Conservation (phyloP, 1,140 invertebrate genomes). For the Episyrphus balteatus region DNA sequence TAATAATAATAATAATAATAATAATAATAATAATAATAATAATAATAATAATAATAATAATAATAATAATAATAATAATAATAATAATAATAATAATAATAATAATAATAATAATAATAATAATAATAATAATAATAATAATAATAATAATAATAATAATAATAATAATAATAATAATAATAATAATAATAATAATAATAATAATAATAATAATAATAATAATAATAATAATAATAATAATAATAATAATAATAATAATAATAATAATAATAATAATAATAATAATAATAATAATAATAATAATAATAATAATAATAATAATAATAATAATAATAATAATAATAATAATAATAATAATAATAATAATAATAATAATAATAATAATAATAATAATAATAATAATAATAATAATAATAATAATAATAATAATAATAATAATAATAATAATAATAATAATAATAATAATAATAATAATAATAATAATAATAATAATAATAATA, state of each 20-base stretch:
- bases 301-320: too few species aligned
- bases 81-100: not conserved
- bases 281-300: too few species aligned
- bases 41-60: not conserved
- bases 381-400: too few species aligned
- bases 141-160: not conserved
- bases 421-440: too few species aligned
- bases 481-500: too few species aligned
- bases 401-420: too few species aligned
- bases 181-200: not conserved
- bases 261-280: too few species aligned
- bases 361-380: too few species aligned
- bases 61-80: not conserved
- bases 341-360: too few species aligned
- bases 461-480: too few species aligned
- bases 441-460: too few species aligned
- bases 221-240: not conserved
- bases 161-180: not conserved
- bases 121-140: not conserved
- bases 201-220: not conserved
- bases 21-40: not conserved
- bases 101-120: not conserved
- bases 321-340: too few species aligned
- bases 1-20: not conserved
- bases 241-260: not conserved